Evolutionary conservation across 1,140 invertebrate species (phyloP).

Genomic region (Magallana ariakensis): DNA sequence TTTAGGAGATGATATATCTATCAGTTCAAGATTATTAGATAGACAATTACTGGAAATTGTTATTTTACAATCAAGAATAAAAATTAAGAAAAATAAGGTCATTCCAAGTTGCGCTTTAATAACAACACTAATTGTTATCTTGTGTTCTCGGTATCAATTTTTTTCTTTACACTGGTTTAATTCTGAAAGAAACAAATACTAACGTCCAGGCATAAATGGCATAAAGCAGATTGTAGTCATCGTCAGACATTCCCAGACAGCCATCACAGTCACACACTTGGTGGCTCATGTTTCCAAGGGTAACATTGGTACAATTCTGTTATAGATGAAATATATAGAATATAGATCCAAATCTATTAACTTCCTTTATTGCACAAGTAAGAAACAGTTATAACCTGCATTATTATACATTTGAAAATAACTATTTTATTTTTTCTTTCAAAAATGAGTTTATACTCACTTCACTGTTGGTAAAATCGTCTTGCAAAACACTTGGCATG

Average conservation of each 20-base stretch:
- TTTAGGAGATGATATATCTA: too few relatives aligned
- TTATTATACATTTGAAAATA: too few relatives aligned
- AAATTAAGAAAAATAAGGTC: too few relatives aligned
- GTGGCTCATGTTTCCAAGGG: constrained; percentile 40
- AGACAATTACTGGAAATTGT: too few relatives aligned
- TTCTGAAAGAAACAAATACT: constrained; percentile 61
- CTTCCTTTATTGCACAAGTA: not conserved
- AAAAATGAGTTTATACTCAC: constrained; percentile 59
- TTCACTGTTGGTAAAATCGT: constrained; percentile 72
- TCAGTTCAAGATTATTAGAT: too few relatives aligned
- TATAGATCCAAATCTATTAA: not conserved
- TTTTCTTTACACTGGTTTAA: too few relatives aligned
- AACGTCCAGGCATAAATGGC: constrained; percentile 81
- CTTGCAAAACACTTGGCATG: constrained; percentile 80
- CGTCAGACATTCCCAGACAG: constrained; percentile 78
- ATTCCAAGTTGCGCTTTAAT: too few relatives aligned
- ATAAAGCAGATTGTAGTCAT: constrained; percentile 80
- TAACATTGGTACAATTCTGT: constrained; percentile 54
- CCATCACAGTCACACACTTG: constrained; percentile 71
- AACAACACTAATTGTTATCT: too few relatives aligned
- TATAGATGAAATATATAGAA: constrained; percentile 9
- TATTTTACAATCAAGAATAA: too few relatives aligned
- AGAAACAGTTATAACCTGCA: too few relatives aligned
- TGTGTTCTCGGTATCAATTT: too few relatives aligned
- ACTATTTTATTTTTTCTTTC: too few relatives aligned